A percentile compares a stretch with the other conserved stretches of the same genome.
These are phyloP conservation scores for Pachycephus smyrnensis DNA, from an alignment of 2,888 invertebrate species.

Conservation along the genomic window DNA sequence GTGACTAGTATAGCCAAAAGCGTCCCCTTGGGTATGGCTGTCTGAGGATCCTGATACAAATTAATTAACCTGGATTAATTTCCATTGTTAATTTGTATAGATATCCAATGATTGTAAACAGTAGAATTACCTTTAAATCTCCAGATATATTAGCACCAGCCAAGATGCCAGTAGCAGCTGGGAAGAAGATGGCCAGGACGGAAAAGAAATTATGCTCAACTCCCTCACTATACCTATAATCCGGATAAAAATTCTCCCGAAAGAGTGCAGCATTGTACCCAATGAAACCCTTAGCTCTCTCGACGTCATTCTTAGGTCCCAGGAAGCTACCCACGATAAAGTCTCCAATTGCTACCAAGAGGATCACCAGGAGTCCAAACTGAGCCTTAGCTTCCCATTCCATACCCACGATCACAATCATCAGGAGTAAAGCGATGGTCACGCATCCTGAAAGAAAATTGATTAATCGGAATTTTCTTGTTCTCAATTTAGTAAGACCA, in stretches of 20 bases:
- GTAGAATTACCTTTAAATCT: constrained; percentile 75
- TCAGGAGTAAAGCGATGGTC: constrained; percentile 78
- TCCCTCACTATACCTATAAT: constrained; percentile 77
- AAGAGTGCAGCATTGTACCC: constrained; percentile 83
- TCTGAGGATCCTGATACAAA: constrained; percentile 78
- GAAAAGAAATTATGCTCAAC: constrained; percentile 87
- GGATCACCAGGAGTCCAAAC: constrained; percentile 87
- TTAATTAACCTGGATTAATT: background rate
- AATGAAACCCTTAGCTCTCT: constrained; percentile 81
- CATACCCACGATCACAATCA: constrained; percentile 92
- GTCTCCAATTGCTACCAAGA: constrained; percentile 88
- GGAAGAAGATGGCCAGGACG: constrained; percentile 97
- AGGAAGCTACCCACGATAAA: constrained; percentile 89
- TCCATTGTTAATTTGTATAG: background rate
- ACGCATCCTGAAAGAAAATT: background rate
- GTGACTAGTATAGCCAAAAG: constrained; percentile 87
- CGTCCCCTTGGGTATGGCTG: constrained; percentile 94
- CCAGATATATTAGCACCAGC: constrained; percentile 99
- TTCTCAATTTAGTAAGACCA: background rate
- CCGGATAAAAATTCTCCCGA: constrained; percentile 75
- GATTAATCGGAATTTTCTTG: background rate
- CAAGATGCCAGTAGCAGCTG: constrained; percentile 97
- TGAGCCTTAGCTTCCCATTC: constrained; percentile 95
- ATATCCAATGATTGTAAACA: background rate
- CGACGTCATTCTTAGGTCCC: constrained; percentile 74